Evolutionary conservation across 2,888 invertebrate species (phyloP).

Genomic region (Quadroppia sp.): DNA sequence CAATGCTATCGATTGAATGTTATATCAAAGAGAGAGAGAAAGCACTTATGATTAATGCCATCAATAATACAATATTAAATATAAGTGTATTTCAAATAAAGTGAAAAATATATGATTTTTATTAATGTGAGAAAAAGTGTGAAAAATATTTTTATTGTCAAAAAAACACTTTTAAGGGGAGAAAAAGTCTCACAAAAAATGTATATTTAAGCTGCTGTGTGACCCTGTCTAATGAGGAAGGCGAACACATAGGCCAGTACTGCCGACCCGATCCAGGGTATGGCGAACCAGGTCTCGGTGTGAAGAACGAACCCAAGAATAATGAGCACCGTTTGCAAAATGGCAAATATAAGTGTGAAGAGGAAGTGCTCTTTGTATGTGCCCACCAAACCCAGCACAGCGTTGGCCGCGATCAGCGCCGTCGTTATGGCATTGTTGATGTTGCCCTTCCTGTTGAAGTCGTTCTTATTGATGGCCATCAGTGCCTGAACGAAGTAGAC

Average conservation of each 20-base stretch:
- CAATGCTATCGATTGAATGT: too few relatives aligned
- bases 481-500: slow-evolving; percentile 36
- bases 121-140: too few relatives aligned
- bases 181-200: too few relatives aligned
- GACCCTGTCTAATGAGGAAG: slow-evolving; percentile 40
- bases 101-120: too few relatives aligned
- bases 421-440: slow-evolving; percentile 37
- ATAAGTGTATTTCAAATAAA: too few relatives aligned
- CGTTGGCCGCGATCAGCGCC: slow-evolving; percentile 39
- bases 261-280: slow-evolving; percentile 41
- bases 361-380: slow-evolving; percentile 40
- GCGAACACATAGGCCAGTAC: slow-evolving; percentile 41
- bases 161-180: too few relatives aligned
- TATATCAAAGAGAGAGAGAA: too few relatives aligned
- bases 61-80: too few relatives aligned
- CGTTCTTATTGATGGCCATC: slow-evolving; percentile 31
- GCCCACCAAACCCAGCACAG: slow-evolving; percentile 36
- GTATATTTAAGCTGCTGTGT: neutral
- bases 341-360: slow-evolving; percentile 40
- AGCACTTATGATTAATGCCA: too few relatives aligned
- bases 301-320: slow-evolving; percentile 1
- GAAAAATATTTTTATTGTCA: neutral
- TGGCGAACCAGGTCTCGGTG: slow-evolving; percentile 34
- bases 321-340: slow-evolving; percentile 37
- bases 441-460: slow-evolving; percentile 13